phyloP scores from a whole-genome alignment of 2,797 vertebrate genomes.

The Brachymystax lenok region DNA sequence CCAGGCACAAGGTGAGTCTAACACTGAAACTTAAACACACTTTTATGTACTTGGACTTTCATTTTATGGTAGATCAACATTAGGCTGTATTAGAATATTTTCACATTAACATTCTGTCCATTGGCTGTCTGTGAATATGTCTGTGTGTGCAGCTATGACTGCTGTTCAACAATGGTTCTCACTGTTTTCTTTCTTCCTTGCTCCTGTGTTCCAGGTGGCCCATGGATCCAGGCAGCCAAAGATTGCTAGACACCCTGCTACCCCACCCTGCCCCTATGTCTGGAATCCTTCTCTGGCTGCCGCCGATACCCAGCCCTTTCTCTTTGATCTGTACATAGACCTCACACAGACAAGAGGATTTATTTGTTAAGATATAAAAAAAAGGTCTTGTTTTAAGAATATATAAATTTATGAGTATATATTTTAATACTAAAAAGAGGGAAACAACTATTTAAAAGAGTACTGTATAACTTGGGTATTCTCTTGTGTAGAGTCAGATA shows the following conservation, averaged over 20 bases:
- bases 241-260: slow-evolving; percentile 74
- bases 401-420: slow-evolving; percentile 83
- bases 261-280: slow-evolving; percentile 33
- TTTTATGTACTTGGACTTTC: background rate
- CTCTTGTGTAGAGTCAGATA: slow-evolving; percentile 80
- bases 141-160: background rate
- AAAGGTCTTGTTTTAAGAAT: slow-evolving; percentile 71
- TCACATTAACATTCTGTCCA: background rate
- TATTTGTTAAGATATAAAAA: slow-evolving; percentile 66
- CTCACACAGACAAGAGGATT: slow-evolving; percentile 73
- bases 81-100: background rate
- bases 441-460: slow-evolving; percentile 85
- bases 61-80: background rate
- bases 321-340: slow-evolving; percentile 72
- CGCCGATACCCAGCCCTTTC: slow-evolving; percentile 35
- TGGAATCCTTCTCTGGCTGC: slow-evolving; percentile 39
- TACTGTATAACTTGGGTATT: slow-evolving; percentile 84
- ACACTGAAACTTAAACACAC: background rate
- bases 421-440: slow-evolving; percentile 82
- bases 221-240: slow-evolving; percentile 78
- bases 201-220: slow-evolving; percentile 69
- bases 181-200: slow-evolving; percentile 36
- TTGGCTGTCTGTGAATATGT: background rate
- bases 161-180: background rate
- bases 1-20: slow-evolving; percentile 72